A percentile compares a stretch with the other conserved stretches of the same genome.
These are phyloP conservation scores for Manacus vitellinus DNA, from an alignment of 2,113 vertebrate species.

Conservation along the genomic window DNA sequence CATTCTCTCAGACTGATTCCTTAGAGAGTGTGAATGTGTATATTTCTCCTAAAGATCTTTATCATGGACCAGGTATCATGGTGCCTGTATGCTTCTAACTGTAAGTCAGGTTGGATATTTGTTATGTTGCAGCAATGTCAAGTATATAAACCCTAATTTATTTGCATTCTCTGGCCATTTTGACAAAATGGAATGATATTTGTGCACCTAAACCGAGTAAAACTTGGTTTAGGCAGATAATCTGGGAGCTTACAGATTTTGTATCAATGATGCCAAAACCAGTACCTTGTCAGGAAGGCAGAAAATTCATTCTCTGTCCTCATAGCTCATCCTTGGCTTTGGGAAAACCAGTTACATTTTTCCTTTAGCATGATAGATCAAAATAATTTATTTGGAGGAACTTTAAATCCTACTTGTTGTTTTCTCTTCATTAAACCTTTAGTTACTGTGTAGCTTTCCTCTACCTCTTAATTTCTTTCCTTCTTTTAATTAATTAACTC, in stretches of 20 bases:
- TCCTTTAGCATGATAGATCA: not conserved
- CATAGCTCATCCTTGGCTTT: not conserved
- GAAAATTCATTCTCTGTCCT: not conserved
- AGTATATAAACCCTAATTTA: not conserved
- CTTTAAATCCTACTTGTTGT: not conserved
- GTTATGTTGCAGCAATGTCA: not conserved
- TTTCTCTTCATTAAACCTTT: not conserved
- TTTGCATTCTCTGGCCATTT: not conserved
- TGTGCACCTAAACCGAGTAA: not conserved
- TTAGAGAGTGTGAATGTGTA: not conserved
- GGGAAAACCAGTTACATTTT: not conserved
- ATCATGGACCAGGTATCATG: not conserved
- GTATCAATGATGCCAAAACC: not conserved
- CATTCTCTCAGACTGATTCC: not conserved
- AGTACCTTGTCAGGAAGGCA: not conserved
- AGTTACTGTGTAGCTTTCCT: not conserved
- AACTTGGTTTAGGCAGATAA: not conserved
- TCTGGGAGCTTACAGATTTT: not conserved
- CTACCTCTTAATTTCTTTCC: not conserved
- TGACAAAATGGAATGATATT: not conserved
- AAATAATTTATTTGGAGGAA: not conserved
- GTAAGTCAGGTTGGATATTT: not conserved
- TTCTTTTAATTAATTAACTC: not conserved
- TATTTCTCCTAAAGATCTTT: not conserved
- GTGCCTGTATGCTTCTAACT: not conserved